Percentiles rank a stretch among this genome's conserved stretches.
phyloP scores from a whole-genome alignment of 2,888 invertebrate species.

The Merodon equestris region DNA sequence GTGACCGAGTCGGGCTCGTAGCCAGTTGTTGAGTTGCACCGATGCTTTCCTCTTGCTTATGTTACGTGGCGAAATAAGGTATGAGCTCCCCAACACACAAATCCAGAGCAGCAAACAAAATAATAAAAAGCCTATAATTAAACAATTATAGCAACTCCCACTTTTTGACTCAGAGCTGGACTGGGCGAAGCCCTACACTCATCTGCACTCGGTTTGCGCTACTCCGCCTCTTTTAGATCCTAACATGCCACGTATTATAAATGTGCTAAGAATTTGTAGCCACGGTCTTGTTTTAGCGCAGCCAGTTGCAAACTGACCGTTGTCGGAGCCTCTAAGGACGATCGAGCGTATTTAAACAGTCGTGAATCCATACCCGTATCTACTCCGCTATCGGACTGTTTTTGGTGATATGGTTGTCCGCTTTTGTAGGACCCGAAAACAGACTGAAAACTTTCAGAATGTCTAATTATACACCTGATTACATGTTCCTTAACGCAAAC shows the following conservation, averaged over 20 bases:
- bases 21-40: conserved; percentile 14
- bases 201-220: conserved; percentile 69
- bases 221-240: conserved; percentile 78
- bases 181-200: conserved; percentile 74
- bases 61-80: conserved; percentile 61
- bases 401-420: conserved; percentile 51
- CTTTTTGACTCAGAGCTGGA: conserved; percentile 77
- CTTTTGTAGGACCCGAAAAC: conserved; percentile 28
- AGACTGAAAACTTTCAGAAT: conserved; percentile 54
- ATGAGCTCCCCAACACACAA: conserved; percentile 64
- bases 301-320: conserved; percentile 22
- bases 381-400: conserved; percentile 20
- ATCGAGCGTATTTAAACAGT: conserved; percentile 18
- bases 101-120: conserved; percentile 73
- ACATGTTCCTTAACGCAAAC: conserved; percentile 72
- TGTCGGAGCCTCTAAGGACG: conserved; percentile 59
- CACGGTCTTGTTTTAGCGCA: conserved; percentile 69
- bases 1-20: conserved; percentile 12
- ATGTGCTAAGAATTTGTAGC: conserved; percentile 72
- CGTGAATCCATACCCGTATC: no score
- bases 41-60: conserved; percentile 28
- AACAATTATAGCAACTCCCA: conserved; percentile 80
- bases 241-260: conserved; percentile 71
- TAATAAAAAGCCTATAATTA: conserved; percentile 79
- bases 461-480: conserved; percentile 70